Percentiles rank a stretch among this genome's conserved stretches.
phyloP scores from a whole-genome alignment of 30 jellyfish, hydroid and myxozoan genomes.

The Hydractinia symbiolongicarpus region DNA sequence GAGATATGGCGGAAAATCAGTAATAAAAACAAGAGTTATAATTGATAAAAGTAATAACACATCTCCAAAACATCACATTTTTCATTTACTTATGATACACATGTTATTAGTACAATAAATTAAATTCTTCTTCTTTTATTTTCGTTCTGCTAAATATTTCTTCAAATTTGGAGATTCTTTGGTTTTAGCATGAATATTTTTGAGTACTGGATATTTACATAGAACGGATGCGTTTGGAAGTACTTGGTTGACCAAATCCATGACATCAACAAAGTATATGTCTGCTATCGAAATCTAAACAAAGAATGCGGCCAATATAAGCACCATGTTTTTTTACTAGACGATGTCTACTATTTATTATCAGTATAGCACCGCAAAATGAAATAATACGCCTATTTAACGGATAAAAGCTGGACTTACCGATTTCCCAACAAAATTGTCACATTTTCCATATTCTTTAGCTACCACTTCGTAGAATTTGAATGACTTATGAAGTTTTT shows the following conservation, averaged over 20 bases:
- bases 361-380: too few relatives aligned
- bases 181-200: background rate
- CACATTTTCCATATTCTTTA: background rate
- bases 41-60: too few relatives aligned
- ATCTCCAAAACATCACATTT: too few relatives aligned
- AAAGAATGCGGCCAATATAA: background rate
- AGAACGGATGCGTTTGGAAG: background rate
- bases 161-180: constrained; percentile 2
- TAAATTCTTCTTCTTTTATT: background rate
- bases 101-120: too few relatives aligned
- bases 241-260: background rate
- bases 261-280: background rate
- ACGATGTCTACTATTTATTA: too few relatives aligned
- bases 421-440: background rate
- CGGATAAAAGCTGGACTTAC: too few relatives aligned
- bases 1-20: too few relatives aligned
- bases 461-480: background rate
- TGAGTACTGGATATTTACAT: background rate
- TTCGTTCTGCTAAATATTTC: background rate
- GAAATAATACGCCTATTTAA: too few relatives aligned
- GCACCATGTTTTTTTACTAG: too few relatives aligned
- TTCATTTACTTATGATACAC: too few relatives aligned
- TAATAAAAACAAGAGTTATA: too few relatives aligned
- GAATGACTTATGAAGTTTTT: background rate
- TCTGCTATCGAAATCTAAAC: constrained; percentile 1